Evolutionary conservation across 2,888 invertebrate genomes (phyloP).

Genomic region (Stenodera caucasica): DNA sequence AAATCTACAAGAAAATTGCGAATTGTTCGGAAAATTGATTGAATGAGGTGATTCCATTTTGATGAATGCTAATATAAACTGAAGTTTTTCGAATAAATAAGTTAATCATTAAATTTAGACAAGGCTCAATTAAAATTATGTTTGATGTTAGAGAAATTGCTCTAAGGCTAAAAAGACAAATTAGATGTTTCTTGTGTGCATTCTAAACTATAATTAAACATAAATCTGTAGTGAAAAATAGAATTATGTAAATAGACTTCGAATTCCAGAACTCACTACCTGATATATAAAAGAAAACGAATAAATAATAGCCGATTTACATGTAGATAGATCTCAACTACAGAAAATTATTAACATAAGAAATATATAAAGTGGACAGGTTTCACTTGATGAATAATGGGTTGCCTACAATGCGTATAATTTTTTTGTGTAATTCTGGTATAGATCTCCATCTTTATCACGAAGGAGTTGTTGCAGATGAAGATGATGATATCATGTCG

Average conservation of each 20-base stretch:
- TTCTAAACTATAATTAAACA: too few relatives aligned
- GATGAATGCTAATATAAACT: too few relatives aligned
- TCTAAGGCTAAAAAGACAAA: too few relatives aligned
- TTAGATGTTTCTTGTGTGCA: too few relatives aligned
- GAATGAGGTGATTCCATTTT: too few relatives aligned
- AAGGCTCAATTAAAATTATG: not conserved
- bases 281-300: not conserved
- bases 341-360: not conserved
- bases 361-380: too few relatives aligned
- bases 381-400: conserved; percentile 10
- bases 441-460: not conserved
- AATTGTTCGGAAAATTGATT: too few relatives aligned
- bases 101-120: too few relatives aligned
- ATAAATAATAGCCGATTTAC: not conserved
- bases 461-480: not conserved
- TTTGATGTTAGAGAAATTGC: not conserved
- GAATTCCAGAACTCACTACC: not conserved
- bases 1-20: too few relatives aligned
- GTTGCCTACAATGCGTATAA: conserved; percentile 15
- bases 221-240: not conserved
- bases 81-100: too few relatives aligned
- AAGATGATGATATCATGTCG: too few relatives aligned
- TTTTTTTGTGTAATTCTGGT: not conserved
- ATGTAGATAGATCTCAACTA: not conserved
- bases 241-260: not conserved